Percentiles rank a stretch among this genome's conserved stretches.
phyloP scores from a whole-genome alignment of 35 echinoderm and acorn worm species.

The Holothuria glaberrima region DNA sequence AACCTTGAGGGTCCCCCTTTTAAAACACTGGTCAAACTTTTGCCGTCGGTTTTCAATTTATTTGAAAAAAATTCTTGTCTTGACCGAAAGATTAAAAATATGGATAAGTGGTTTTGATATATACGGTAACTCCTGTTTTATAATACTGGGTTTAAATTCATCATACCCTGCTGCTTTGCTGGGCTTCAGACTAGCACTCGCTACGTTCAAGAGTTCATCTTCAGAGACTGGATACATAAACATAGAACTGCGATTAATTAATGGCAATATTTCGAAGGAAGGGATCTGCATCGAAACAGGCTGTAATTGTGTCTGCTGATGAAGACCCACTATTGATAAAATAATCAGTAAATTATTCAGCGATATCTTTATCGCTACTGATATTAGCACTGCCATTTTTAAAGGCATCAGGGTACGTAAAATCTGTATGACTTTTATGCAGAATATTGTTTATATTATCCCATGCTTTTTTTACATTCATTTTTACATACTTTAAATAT shows the following conservation, averaged over 20 bases:
- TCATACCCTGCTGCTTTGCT: slow-evolving; percentile 27
- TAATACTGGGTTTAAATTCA: neutral
- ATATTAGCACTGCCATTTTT: neutral
- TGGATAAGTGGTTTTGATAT: neutral
- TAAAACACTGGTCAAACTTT: neutral
- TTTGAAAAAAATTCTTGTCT: neutral
- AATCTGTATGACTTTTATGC: neutral
- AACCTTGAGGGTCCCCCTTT: neutral
- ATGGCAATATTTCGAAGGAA: neutral
- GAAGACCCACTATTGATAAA: neutral
- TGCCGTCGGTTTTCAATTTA: neutral
- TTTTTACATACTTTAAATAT: neutral
- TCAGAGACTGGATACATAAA: neutral
- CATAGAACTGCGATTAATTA: neutral
- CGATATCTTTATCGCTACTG: neutral
- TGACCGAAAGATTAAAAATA: slow-evolving; percentile 16
- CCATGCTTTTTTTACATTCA: neutral
- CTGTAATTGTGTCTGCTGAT: neutral
- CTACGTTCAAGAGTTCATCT: neutral
- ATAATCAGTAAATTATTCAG: neutral
- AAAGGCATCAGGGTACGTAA: neutral
- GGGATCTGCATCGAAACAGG: neutral
- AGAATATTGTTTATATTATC: neutral
- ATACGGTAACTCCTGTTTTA: neutral
- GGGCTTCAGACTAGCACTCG: neutral